A percentile compares a stretch with the other conserved stretches of the same genome.
Evolutionary conservation across 2,888 invertebrate species (phyloP).

Genomic region (Saturnia japonica): DNA sequence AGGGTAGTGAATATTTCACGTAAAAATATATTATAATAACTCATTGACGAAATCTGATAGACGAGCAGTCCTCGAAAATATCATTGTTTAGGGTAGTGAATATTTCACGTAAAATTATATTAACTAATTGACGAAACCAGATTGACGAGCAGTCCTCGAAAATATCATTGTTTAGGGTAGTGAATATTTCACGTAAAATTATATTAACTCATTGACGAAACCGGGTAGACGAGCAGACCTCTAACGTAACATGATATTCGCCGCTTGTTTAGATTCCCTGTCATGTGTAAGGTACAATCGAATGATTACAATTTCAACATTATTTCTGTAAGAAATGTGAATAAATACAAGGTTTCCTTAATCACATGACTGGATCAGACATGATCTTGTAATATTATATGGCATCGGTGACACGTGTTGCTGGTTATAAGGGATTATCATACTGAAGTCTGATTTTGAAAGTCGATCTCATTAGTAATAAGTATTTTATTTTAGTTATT

Average conservation of each 20-base stretch:
- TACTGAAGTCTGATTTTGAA: slow-evolving; percentile 25
- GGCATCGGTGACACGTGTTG: slow-evolving; percentile 37
- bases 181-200: too few relatives aligned
- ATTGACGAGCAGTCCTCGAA: too few relatives aligned
- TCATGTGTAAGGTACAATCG: not conserved
- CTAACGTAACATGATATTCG: not conserved
- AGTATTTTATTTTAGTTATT: slow-evolving; percentile 9
- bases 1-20: too few relatives aligned
- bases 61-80: too few relatives aligned
- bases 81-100: too few relatives aligned
- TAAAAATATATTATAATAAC: too few relatives aligned
- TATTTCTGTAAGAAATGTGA: not conserved
- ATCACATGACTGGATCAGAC: slow-evolving; percentile 8
- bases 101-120: too few relatives aligned
- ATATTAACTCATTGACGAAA: too few relatives aligned
- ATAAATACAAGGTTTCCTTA: slow-evolving; percentile 9
- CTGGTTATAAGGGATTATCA: slow-evolving; percentile 17
- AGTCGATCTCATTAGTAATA: slow-evolving; percentile 26
- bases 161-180: too few relatives aligned
- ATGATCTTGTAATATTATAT: slow-evolving; percentile 28
- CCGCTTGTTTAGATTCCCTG: not conserved
- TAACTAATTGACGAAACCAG: too few relatives aligned
- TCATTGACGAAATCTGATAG: too few relatives aligned
- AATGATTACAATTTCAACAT: not conserved
- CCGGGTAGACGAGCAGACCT: too few relatives aligned